Conservation (phyloP, 2,888 invertebrate species). For the Pinctada fucata region DNA sequence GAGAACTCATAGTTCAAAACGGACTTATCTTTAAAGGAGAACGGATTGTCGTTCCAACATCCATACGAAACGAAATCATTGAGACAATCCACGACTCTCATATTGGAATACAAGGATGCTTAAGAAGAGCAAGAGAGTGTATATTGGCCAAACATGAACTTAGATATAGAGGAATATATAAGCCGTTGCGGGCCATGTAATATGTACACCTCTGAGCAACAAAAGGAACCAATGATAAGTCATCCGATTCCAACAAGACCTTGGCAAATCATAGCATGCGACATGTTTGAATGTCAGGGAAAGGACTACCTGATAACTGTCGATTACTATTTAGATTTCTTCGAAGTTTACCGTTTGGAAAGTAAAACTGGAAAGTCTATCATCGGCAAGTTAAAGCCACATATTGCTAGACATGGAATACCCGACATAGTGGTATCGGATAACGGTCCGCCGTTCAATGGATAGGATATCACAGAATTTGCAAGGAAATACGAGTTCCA, state of each 20-base stretch:
- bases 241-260: constrained; percentile 32
- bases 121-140: constrained; percentile 31
- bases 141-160: constrained; percentile 42
- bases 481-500: constrained; percentile 13
- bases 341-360: constrained; percentile 23
- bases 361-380: background rate
- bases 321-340: constrained; percentile 39
- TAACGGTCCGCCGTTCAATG: constrained; percentile 25
- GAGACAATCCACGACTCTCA: background rate
- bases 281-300: constrained; percentile 31
- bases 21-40: constrained; percentile 16
- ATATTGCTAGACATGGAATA: constrained; percentile 26
- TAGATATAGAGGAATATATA: background rate
- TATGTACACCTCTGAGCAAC: constrained; percentile 18
- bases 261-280: constrained; percentile 13
- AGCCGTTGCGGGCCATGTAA: background rate
- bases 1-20: constrained; percentile 14
- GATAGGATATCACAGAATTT: constrained; percentile 20
- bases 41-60: background rate
- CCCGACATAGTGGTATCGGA: constrained; percentile 28
- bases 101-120: constrained; percentile 35
- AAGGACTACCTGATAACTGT: constrained; percentile 39
- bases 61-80: background rate
- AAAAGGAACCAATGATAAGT: constrained; percentile 36
- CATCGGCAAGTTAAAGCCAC: constrained; percentile 4